phyloP scores from a whole-genome alignment of 2,888 invertebrate species.

The Troilus luridus region DNA sequence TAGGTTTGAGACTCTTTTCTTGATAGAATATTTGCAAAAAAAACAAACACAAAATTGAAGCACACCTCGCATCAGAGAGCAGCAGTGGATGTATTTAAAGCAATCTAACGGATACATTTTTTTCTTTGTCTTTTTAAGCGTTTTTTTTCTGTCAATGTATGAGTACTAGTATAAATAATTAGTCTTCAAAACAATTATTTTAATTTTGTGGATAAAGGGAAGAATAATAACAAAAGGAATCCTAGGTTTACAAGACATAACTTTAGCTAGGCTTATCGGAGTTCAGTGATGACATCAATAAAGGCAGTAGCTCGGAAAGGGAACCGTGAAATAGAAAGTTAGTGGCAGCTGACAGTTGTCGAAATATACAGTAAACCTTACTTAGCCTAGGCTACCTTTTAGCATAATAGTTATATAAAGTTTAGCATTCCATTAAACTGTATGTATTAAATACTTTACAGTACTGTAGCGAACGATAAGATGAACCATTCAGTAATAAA shows the following conservation, averaged over 20 bases:
- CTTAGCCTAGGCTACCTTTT: neutral
- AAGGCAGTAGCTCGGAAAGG: neutral
- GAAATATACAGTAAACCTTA: slow-evolving; percentile 30
- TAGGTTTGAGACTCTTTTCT: too few species aligned
- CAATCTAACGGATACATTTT: too few species aligned
- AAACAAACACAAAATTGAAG: too few species aligned
- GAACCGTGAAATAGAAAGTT: slow-evolving; percentile 26
- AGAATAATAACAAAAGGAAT: neutral
- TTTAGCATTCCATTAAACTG: neutral
- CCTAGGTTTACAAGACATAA: neutral
- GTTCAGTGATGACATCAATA: neutral
- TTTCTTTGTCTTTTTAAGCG: too few species aligned
- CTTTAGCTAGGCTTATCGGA: neutral
- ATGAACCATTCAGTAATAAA: neutral
- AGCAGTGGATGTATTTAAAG: too few species aligned
- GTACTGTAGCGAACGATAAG: neutral
- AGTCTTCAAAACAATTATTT: too few species aligned
- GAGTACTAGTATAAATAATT: too few species aligned
- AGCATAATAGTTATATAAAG: slow-evolving; percentile 3
- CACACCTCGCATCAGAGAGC: too few species aligned
- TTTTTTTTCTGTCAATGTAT: too few species aligned
- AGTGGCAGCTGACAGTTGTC: slow-evolving; percentile 15
- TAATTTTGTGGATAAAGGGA: neutral
- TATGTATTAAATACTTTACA: neutral
- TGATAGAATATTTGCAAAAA: too few species aligned